Evolutionary conservation across 2,113 vertebrate genomes (phyloP), one percentile per base, ranked within the genome.

Genomic region (Zingel zingel): DNA sequence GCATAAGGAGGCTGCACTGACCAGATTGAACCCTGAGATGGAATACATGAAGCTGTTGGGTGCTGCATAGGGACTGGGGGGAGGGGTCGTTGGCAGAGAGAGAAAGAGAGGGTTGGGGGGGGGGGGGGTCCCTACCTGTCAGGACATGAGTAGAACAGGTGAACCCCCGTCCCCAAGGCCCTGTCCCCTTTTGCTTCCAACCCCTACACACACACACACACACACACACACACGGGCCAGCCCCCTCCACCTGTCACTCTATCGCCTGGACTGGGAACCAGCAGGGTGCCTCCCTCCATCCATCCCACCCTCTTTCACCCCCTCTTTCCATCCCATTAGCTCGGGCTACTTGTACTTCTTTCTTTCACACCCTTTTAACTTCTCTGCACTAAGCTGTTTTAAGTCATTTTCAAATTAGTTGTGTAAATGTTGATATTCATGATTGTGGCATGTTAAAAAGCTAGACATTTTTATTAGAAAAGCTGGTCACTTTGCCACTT

Each of bases 121-220:
- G 36, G 74, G 33, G 56, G 50, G 53, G 64, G 15, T 84, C 27
- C 27, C 61, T 94, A 94, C 94, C 91, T 95, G 95, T 93, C 94
- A 88, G 93, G 92, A 90, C 94, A 92, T 78, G 94, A 95, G 91
- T 62, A 73, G 74, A 89, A 86, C 92, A 94, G 93, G 94, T 95
- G 92, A 95, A 89, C 84, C 89, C 89, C 79, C 71, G 27, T 94
- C 94, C 93, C 94, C 83, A 86, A 86, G 89, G 92, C 93, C 85
- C 90, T 69, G 85, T 84, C 90, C 86, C 83, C 65, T 53, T 77
- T 63, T 78, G 68, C 53, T 65, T 77, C 19, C 30, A 33, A 33
- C 30, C 30, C 3, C 30, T 6, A 66, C 75, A 83, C 76, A 72
- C 71, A 81, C 73, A 66, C 36, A 79, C 39, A 79, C 30, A 67